These are phyloP conservation scores for Pardosa pseudoannulata DNA, from an alignment of 2,888 invertebrate genomes.

Conservation along the genomic window DNA sequence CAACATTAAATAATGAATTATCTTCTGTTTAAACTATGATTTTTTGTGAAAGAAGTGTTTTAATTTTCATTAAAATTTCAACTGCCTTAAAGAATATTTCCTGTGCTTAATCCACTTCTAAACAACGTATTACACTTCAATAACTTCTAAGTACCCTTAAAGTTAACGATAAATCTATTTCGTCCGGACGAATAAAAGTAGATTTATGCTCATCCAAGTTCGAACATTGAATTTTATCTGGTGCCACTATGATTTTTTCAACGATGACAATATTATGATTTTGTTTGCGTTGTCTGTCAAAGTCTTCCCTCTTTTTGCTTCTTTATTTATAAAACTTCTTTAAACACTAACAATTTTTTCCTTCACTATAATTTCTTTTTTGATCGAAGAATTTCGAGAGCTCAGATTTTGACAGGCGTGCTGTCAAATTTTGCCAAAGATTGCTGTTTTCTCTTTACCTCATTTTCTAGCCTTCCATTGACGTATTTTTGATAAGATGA, in stretches of 20 bases:
- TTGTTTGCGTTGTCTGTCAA: not conserved
- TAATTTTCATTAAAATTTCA: no score
- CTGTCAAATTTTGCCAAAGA: conserved; percentile 9
- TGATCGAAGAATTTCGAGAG: not conserved
- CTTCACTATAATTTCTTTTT: not conserved
- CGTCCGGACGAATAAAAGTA: not conserved
- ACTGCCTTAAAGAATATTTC: no score
- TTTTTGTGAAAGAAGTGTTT: no score
- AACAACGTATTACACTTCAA: no score
- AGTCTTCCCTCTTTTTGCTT: not conserved
- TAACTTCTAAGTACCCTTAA: no score
- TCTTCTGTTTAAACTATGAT: no score
- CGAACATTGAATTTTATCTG: not conserved
- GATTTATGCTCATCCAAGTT: not conserved
- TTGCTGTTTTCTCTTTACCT: conserved; percentile 2
- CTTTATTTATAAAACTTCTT: conserved; percentile 1
- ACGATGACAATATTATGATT: not conserved
- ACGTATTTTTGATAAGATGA: conserved; percentile 6
- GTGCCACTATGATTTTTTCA: not conserved
- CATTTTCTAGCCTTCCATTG: not conserved
- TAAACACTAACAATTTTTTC: not conserved
- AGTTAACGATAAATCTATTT: no score
- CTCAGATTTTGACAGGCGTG: not conserved
- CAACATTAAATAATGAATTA: no score
- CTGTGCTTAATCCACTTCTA: no score